These are phyloP conservation scores for Tapirus indicus DNA, from an alignment of 2,797 vertebrate species.

Conservation along the genomic window DNA sequence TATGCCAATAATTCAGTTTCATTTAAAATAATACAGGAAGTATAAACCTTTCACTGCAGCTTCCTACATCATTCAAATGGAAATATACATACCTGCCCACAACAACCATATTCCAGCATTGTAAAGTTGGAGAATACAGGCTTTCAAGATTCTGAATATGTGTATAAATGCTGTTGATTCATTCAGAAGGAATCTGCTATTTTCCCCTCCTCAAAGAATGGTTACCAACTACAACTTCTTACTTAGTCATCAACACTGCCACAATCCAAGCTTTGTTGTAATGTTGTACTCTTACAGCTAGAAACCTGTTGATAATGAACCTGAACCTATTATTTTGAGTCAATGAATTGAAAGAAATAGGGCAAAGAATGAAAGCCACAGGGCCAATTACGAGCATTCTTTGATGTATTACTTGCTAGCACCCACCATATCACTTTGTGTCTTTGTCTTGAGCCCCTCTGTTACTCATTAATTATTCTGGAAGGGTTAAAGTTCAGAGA, in stretches of 20 bases:
- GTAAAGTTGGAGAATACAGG: constrained; percentile 84
- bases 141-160: constrained; percentile 84
- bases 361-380: constrained; percentile 99
- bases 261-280: constrained; percentile 92
- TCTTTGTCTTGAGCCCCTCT: constrained; percentile 99
- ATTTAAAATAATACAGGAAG: constrained; percentile 81
- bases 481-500: constrained; percentile 97
- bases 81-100: constrained; percentile 95
- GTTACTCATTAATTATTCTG: constrained; percentile 99
- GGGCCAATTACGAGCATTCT: constrained; percentile 99
- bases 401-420: constrained; percentile 99
- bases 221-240: constrained; percentile 87
- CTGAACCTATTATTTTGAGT: constrained; percentile 99
- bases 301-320: constrained; percentile 99
- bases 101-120: constrained; percentile 99
- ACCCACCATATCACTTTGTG: constrained; percentile 96
- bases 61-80: constrained; percentile 77
- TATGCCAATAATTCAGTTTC: constrained; percentile 54
- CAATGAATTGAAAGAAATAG: constrained; percentile 99
- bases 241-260: constrained; percentile 88
- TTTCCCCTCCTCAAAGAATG: constrained; percentile 82
- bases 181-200: constrained; percentile 89
- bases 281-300: constrained; percentile 96
- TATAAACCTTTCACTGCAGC: constrained; percentile 55
- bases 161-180: constrained; percentile 85